phyloP scores from a whole-genome alignment of 1,140 invertebrate species.

The Plutomurus gul region DNA sequence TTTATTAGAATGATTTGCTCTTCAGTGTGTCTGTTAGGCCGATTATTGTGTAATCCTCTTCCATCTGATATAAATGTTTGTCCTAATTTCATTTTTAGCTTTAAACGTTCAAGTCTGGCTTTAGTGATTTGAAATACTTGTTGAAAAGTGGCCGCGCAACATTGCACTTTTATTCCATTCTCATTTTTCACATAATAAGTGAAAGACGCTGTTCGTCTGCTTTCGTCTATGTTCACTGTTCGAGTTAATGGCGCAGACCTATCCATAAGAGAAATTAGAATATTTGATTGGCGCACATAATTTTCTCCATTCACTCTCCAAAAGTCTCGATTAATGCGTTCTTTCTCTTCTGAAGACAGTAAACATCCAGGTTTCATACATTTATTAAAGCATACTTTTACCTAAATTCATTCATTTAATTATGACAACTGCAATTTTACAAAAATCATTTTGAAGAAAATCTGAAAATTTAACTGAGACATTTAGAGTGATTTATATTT shows the following conservation, averaged over 20 bases:
- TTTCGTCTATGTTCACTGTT: not conserved
- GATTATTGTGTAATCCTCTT: not conserved
- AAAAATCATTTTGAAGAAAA: no score
- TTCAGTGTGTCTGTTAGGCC: not conserved
- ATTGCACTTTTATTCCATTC: not conserved
- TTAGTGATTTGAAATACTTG: not conserved
- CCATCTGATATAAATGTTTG: not conserved
- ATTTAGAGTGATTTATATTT: no score
- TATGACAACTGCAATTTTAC: no score
- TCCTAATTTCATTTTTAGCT: not conserved
- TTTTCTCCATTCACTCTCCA: not conserved
- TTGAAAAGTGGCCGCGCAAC: not conserved
- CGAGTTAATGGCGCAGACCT: not conserved
- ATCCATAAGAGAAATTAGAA: not conserved
- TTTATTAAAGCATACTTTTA: not conserved
- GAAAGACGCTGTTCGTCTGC: not conserved
- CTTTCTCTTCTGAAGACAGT: not conserved
- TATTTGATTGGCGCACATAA: not conserved
- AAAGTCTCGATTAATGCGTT: not conserved
- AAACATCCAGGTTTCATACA: not conserved
- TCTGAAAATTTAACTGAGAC: no score
- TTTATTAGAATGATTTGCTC: not conserved
- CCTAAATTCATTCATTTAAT: no score
- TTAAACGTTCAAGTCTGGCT: not conserved
- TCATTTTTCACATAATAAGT: not conserved